phyloP scores from a whole-genome alignment of 2,888 invertebrate genomes.

The Monoplex corrugatus region DNA sequence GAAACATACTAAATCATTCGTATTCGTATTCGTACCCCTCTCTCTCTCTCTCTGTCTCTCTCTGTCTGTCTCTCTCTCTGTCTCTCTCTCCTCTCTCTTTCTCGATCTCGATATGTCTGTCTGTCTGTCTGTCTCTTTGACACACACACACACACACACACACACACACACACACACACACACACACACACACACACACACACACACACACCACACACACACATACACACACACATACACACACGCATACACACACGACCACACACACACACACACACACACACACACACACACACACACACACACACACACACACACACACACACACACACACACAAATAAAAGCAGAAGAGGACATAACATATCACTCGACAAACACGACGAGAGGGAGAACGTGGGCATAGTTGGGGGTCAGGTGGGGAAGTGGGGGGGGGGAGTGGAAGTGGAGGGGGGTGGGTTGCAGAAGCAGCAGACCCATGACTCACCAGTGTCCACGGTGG shows the following conservation, averaged over 20 bases:
- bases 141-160: too few species aligned
- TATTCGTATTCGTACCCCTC: too few species aligned
- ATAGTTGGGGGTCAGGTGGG: background rate
- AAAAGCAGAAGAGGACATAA: background rate
- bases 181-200: too few species aligned
- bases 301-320: background rate
- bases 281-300: background rate
- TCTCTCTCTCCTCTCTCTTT: background rate
- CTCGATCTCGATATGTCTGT: background rate
- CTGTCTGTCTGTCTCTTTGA: background rate
- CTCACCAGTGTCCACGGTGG: conserved; percentile 48
- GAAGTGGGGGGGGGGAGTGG: background rate
- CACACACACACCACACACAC: background rate
- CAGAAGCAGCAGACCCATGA: conserved; percentile 8
- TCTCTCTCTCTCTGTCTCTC: background rate
- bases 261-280: background rate
- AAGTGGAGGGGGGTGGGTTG: background rate
- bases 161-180: too few species aligned
- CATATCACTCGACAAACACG: conserved; percentile 29
- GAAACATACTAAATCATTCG: too few species aligned
- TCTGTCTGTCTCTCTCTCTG: background rate
- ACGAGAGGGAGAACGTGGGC: background rate
- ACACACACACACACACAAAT: background rate
- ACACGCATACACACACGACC: background rate
- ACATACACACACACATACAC: background rate